phyloP scores from a whole-genome alignment of 2,888 invertebrate species.

The Mythimna albipuncta region DNA sequence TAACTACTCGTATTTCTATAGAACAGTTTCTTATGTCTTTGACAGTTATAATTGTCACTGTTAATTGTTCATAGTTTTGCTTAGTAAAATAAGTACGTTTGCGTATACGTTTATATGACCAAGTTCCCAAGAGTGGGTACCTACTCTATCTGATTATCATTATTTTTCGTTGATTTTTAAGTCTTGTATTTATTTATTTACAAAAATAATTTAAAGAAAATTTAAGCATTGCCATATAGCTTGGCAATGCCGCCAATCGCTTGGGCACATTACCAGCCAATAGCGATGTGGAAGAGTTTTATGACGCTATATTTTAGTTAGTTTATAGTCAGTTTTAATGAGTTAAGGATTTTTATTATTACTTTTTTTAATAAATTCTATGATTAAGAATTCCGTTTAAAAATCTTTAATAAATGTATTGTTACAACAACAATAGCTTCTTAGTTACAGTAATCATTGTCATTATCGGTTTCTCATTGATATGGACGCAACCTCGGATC shows the following conservation, averaged over 20 bases:
- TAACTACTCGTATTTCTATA: neutral
- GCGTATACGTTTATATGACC: too few species aligned
- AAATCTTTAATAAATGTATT: neutral
- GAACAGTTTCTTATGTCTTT: constrained; percentile 8
- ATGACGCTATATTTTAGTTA: too few species aligned
- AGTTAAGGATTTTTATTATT: too few species aligned
- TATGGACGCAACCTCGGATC: constrained; percentile 38
- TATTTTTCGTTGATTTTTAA: neutral
- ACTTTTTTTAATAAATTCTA: too few species aligned
- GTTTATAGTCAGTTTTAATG: too few species aligned
- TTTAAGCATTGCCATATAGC: too few species aligned
- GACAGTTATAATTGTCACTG: constrained; percentile 1
- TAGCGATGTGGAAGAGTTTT: too few species aligned
- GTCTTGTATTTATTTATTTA: too few species aligned
- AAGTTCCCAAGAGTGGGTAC: neutral
- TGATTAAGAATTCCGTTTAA: too few species aligned
- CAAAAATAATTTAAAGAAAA: too few species aligned
- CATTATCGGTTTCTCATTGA: constrained; percentile 28
- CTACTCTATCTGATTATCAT: neutral
- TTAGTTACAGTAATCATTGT: constrained; percentile 31
- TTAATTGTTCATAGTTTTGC: constrained; percentile 18
- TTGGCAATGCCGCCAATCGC: too few species aligned
- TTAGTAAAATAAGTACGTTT: neutral
- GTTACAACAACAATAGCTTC: constrained; percentile 18
- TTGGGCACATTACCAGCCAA: too few species aligned